Evolutionary conservation across 1,140 invertebrate genomes (phyloP).

Genomic region (Leptoteleia sp.): DNA sequence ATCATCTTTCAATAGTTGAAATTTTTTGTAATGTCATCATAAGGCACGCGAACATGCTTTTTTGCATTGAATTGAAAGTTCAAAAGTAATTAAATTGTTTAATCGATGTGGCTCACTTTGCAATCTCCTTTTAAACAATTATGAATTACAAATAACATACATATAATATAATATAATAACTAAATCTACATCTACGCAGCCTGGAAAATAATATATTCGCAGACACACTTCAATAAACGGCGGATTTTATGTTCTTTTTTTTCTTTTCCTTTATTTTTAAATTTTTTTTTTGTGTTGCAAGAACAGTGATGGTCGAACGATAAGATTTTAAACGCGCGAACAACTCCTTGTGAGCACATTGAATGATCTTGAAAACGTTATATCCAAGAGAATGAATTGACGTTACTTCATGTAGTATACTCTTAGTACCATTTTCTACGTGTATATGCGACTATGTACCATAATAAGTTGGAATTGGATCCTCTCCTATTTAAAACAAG

Average conservation of each 20-base stretch:
- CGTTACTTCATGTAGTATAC: constrained; percentile 66
- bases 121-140: constrained; percentile 54
- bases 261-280: constrained; percentile 23
- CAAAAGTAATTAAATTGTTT: neutral
- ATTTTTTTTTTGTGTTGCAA: constrained; percentile 32
- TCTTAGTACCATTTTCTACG: constrained; percentile 68
- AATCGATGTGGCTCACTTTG: constrained; percentile 27
- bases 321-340: constrained; percentile 63
- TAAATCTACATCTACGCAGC: constrained; percentile 63
- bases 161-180: constrained; percentile 48
- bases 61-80: constrained; percentile 1
- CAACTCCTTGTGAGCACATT: constrained; percentile 68
- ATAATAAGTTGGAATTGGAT: constrained; percentile 61
- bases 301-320: constrained; percentile 46
- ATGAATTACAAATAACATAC: constrained; percentile 55
- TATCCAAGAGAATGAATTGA: constrained; percentile 69
- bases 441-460: constrained; percentile 67
- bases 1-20: no score
- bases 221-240: constrained; percentile 67
- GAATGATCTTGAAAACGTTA: constrained; percentile 66
- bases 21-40: no score
- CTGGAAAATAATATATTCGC: constrained; percentile 53
- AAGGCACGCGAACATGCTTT: constrained; percentile 62
- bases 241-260: constrained; percentile 34
- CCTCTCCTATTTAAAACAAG: constrained; percentile 71